A percentile compares a stretch with the other conserved stretches of the same genome.
These are phyloP conservation scores for Protosalanx chinensis DNA, from an alignment of 2,797 vertebrate genomes.

Conservation along the genomic window DNA sequence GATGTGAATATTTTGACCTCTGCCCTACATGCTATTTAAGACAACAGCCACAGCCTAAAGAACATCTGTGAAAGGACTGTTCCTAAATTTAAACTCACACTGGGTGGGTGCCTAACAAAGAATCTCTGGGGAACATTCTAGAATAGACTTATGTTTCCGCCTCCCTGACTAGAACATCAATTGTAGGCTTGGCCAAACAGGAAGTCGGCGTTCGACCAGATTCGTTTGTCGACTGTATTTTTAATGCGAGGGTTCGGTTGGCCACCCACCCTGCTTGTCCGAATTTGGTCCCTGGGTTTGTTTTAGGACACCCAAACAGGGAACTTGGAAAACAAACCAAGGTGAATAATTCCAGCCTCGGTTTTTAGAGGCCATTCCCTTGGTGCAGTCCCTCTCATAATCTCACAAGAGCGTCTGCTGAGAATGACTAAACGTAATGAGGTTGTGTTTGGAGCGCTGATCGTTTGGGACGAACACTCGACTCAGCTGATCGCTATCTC, in stretches of 20 bases:
- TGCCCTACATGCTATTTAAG: neutral
- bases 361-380: neutral
- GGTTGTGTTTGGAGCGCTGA: neutral
- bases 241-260: neutral
- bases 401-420: too few relatives aligned
- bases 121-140: conserved; percentile 10
- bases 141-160: conserved; percentile 28
- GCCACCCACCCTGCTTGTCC: neutral
- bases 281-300: conserved; percentile 1
- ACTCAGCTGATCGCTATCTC: too few relatives aligned
- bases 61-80: neutral
- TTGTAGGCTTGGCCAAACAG: conserved; percentile 21
- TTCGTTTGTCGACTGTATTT: conserved; percentile 18
- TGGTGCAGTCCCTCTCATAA: neutral
- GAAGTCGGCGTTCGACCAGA: conserved; percentile 22
- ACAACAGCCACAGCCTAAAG: neutral
- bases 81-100: neutral
- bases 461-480: neutral
- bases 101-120: conserved; percentile 6
- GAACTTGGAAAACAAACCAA: neutral
- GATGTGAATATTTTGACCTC: neutral
- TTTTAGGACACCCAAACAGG: conserved; percentile 1
- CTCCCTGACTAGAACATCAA: conserved; percentile 3
- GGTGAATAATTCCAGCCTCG: neutral
- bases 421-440: neutral